Evolutionary conservation across 2,797 vertebrate genomes (phyloP).

Genomic region (Smutsia temminckii): DNA sequence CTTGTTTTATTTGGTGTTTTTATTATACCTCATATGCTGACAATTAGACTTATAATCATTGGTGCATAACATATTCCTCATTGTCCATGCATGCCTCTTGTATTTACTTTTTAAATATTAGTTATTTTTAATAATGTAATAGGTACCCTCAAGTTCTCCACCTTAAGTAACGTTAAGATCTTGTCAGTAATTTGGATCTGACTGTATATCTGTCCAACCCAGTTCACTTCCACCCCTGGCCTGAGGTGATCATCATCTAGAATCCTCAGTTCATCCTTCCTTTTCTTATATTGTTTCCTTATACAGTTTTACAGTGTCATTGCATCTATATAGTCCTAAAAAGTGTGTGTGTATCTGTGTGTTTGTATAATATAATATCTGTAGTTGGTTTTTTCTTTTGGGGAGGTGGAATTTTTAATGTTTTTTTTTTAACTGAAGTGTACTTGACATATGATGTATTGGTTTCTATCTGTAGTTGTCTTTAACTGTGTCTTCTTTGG

Average conservation of each 20-base stretch:
- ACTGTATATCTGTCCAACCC: neutral
- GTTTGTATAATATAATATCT: neutral
- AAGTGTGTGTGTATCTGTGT: neutral
- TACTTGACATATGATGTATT: no score
- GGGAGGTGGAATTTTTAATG: no score
- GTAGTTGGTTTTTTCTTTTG: neutral
- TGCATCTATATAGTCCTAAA: neutral
- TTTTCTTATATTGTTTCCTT: neutral
- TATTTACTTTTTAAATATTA: conserved; percentile 7
- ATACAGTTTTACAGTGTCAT: neutral
- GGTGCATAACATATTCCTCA: neutral
- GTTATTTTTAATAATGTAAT: neutral
- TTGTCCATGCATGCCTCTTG: neutral
- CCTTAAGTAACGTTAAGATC: neutral
- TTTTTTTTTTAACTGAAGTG: neutral
- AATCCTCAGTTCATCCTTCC: neutral
- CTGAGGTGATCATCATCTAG: neutral
- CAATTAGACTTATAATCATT: neutral
- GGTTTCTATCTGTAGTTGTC: neutral
- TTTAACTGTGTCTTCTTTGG: neutral
- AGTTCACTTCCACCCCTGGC: neutral
- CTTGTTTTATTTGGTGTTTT: neutral
- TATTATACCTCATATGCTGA: neutral
- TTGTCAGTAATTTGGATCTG: neutral
- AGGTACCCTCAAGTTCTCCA: neutral